A percentile compares a stretch with the other conserved stretches of the same genome.
These are phyloP conservation scores for Cyclargus thomasi DNA, from an alignment of 1,140 invertebrate genomes.

Conservation along the genomic window DNA sequence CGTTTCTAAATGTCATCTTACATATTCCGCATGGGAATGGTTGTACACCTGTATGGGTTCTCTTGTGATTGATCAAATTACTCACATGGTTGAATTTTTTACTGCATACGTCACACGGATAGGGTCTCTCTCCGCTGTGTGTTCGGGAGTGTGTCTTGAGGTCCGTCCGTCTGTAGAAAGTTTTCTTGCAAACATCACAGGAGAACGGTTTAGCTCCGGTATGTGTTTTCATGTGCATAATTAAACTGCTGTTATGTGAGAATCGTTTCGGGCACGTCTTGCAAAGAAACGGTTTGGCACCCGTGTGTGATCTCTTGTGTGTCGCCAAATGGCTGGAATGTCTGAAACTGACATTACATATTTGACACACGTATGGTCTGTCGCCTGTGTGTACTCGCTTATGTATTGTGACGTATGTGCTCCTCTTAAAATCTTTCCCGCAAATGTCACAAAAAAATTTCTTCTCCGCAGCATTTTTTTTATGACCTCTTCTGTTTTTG, in stretches of 20 bases:
- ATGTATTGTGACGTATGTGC: neutral
- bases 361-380: neutral
- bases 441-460: neutral
- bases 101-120: too few relatives aligned
- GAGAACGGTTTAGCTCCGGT: neutral
- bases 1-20: too few relatives aligned
- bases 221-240: neutral
- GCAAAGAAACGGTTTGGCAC: neutral
- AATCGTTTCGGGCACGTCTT: neutral
- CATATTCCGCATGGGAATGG: too few relatives aligned
- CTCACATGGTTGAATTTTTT: neutral
- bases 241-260: neutral
- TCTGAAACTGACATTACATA: neutral
- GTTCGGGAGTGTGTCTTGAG: too few relatives aligned
- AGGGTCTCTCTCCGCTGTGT: too few relatives aligned
- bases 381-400: neutral
- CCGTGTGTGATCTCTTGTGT: neutral
- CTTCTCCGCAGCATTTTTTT: neutral
- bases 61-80: neutral
- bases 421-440: neutral
- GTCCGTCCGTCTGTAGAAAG: too few relatives aligned
- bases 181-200: neutral
- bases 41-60: neutral
- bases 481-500: neutral
- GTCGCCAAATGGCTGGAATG: neutral